Conservation (phyloP, 2,888 invertebrate genomes). For the Osedax frankpressi region DNA sequence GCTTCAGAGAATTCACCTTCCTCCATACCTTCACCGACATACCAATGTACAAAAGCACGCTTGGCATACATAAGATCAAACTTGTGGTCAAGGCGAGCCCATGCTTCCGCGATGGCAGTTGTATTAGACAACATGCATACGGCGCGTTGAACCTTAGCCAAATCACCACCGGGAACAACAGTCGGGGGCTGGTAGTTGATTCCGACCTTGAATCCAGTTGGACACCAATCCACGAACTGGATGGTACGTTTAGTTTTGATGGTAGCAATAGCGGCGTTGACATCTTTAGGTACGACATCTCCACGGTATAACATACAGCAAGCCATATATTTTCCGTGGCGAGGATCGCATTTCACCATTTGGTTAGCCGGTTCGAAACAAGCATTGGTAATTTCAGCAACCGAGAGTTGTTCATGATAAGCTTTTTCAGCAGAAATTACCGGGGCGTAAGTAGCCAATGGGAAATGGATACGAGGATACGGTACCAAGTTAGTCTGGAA, state of each 20-base stretch:
- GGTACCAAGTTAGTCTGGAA: conserved; percentile 54
- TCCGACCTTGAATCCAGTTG: conserved; percentile 50
- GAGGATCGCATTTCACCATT: conserved; percentile 45
- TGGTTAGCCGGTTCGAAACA: conserved; percentile 66
- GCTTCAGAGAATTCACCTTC: conserved; percentile 76
- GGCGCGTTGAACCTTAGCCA: conserved; percentile 54
- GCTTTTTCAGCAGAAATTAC: conserved; percentile 38
- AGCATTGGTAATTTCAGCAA: conserved; percentile 76
- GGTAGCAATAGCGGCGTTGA: conserved; percentile 51
- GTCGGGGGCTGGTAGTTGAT: conserved; percentile 73
- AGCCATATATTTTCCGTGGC: conserved; percentile 49
- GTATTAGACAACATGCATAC: conserved; percentile 49
- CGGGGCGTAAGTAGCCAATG: conserved; percentile 53
- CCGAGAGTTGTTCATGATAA: conserved; percentile 32
- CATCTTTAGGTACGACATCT: conserved; percentile 78
- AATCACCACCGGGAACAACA: conserved; percentile 49
- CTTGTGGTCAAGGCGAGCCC: conserved; percentile 42
- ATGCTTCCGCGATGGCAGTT: conserved; percentile 48
- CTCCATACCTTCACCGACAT: conserved; percentile 52
- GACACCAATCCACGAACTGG: conserved; percentile 55
- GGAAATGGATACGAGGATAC: conserved; percentile 81
- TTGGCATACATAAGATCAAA: conserved; percentile 37
- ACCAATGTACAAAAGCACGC: conserved; percentile 43
- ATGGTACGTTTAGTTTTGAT: conserved; percentile 40
- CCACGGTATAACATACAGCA: conserved; percentile 53